Evolutionary conservation across 2,888 invertebrate species (phyloP), one percentile per base, ranked within the genome.

Genomic region (Pristionchus arcanus): DNA sequence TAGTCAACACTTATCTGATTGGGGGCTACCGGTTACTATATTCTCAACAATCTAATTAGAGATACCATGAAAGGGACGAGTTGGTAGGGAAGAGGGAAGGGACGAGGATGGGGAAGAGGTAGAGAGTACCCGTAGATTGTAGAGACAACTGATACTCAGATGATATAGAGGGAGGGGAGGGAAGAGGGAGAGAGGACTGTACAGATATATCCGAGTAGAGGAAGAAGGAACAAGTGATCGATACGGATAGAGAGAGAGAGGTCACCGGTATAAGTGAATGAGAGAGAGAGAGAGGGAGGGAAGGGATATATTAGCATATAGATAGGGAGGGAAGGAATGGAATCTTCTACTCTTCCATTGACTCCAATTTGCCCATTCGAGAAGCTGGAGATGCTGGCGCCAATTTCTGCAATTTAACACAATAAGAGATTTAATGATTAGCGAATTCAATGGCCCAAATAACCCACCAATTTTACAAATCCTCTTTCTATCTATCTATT

Each of bases 331-430:
- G 9, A 42, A 13, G 2, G 42, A 42, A 42, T 7, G 77, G 42
- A 19, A 77, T 31, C 74, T 2, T 42, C 77, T 77, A 77, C 31
- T 84, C 88, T 31, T 88, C 88, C 31, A 74, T 74, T 28, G 88
- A 88, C 31, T 88, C 88, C 42, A 53, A 34, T 53, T 88, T 88
- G 88, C 25, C 31, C 31, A 55, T 34, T 53, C 88, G 71, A 88
- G 88, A 71, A 7, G 88, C 88, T 13, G 88, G 88, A 74, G 88
- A 88, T 19, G 88, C 88, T 4, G 88, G 88, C 1, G 86, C 66
- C 16, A 86, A 16, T 66, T 66, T 86, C 86, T 84, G 34, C 16
- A 84, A 84, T 16, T 11, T 9, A 16, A 49, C 31, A 25, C 1
- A 37, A 77, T 77, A 21, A 37, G n/a, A 31, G 0, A 34, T 42